phyloP scores from a whole-genome alignment of 53 echinoderm and acorn worm genomes.

The Luidia sarsii region DNA sequence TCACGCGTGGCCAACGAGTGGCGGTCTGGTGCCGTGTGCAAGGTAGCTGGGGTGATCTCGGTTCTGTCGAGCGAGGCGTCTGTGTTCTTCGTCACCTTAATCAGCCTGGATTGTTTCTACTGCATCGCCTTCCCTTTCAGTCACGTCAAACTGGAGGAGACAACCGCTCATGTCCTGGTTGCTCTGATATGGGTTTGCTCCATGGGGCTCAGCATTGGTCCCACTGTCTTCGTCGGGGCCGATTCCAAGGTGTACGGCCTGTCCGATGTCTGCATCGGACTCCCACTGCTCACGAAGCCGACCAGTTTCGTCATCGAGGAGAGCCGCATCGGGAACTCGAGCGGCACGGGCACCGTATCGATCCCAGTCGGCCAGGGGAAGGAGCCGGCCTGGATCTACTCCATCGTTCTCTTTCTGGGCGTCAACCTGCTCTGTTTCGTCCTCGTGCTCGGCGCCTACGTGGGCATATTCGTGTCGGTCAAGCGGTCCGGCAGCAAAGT shows the following conservation, averaged over 20 bases:
- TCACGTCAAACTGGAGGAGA: constrained; percentile 12
- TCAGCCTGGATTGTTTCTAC: constrained; percentile 51
- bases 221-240: constrained; percentile 16
- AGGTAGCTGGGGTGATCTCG: too few species aligned
- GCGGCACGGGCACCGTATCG: background rate
- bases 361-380: background rate
- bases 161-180: background rate
- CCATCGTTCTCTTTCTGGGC: too few species aligned
- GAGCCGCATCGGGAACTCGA: background rate
- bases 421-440: constrained; percentile 52
- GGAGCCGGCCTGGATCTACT: constrained; percentile 52
- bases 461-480: constrained; percentile 39
- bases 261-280: constrained; percentile 55
- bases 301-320: too few species aligned
- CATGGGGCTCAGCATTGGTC: constrained; percentile 19
- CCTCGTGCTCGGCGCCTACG: constrained; percentile 23
- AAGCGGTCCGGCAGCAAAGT: constrained; percentile 32
- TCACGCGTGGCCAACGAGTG: constrained; percentile 14
- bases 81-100: too few species aligned
- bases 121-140: too few species aligned
- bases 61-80: too few species aligned
- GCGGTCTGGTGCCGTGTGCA: constrained; percentile 42
- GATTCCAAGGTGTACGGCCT: constrained; percentile 42
- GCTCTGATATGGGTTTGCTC: background rate
- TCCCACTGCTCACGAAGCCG: constrained; percentile 11